These are phyloP conservation scores for Monopis laevigella DNA, from an alignment of 2,888 invertebrate genomes.

Conservation along the genomic window DNA sequence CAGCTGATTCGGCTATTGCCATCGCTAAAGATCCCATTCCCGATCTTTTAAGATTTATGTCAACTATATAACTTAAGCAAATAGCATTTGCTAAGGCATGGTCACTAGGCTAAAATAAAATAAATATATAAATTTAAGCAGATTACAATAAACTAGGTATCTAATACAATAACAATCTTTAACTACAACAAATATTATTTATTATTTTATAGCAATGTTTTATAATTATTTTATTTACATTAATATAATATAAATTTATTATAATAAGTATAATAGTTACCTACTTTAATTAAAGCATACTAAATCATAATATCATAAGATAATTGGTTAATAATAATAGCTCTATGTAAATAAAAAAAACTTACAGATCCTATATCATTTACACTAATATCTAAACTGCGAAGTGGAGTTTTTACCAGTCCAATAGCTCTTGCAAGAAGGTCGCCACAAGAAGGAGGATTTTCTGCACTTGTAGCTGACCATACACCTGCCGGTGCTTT, in stretches of 20 bases:
- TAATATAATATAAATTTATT: no score
- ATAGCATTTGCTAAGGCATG: constrained; percentile 49
- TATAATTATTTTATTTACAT: no score
- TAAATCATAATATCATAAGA: no score
- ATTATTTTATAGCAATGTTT: no score
- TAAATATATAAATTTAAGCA: background rate
- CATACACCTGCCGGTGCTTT: constrained; percentile 58
- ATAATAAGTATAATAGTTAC: no score
- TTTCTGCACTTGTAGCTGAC: constrained; percentile 53
- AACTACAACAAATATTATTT: no score
- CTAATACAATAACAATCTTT: no score
- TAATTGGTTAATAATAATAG: no score
- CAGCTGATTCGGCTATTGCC: constrained; percentile 55
- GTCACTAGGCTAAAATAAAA: constrained; percentile 44
- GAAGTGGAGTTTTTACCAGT: constrained; percentile 52
- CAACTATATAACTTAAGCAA: constrained; percentile 51
- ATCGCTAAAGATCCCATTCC: constrained; percentile 53
- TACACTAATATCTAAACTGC: constrained; percentile 55
- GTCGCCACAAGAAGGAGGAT: constrained; percentile 56
- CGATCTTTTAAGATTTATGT: constrained; percentile 52
- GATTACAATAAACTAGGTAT: no score
- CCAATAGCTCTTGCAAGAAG: constrained; percentile 58
- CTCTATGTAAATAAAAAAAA: constrained; percentile 13
- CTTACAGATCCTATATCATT: constrained; percentile 57
- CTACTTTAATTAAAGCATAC: no score